Percentiles rank a stretch among this genome's conserved stretches.
Conservation (phyloP, 2,113 vertebrate species). For the Tauraco erythrolophus region DNA sequence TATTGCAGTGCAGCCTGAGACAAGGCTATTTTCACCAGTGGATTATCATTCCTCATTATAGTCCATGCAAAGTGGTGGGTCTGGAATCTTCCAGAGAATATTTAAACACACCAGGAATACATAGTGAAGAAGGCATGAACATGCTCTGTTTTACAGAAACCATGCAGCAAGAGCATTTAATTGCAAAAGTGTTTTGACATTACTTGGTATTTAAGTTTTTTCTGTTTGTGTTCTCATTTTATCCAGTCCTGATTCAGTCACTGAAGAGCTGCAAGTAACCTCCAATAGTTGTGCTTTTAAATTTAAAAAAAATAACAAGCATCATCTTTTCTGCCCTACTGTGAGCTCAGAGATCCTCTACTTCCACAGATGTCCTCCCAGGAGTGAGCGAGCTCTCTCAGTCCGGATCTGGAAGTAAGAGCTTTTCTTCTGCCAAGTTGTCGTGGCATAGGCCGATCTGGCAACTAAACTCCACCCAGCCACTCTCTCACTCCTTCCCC, state of each 20-base stretch:
- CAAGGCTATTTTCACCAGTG: background rate
- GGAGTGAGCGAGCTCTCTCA: fast-evolving
- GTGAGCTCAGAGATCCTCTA: background rate
- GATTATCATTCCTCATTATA: background rate
- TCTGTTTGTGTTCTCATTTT: background rate
- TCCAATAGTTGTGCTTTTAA: background rate
- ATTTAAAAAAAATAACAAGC: background rate
- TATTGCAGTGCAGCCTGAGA: background rate
- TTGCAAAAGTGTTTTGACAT: background rate
- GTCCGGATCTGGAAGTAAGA: background rate
- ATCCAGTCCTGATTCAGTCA: background rate
- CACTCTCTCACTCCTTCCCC: no score
- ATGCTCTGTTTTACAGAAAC: background rate
- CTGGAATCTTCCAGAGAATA: background rate
- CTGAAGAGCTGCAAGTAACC: background rate
- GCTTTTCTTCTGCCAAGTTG: background rate
- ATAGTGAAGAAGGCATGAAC: background rate
- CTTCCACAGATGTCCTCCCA: background rate
- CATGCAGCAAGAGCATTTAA: background rate
- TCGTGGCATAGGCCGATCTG: no score
- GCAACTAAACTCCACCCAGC: no score
- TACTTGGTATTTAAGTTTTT: background rate
- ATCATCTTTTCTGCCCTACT: background rate
- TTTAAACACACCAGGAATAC: background rate
- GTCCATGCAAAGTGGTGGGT: background rate